Conservation (phyloP, 1,140 invertebrate species). For the Amyelois transitella region DNA sequence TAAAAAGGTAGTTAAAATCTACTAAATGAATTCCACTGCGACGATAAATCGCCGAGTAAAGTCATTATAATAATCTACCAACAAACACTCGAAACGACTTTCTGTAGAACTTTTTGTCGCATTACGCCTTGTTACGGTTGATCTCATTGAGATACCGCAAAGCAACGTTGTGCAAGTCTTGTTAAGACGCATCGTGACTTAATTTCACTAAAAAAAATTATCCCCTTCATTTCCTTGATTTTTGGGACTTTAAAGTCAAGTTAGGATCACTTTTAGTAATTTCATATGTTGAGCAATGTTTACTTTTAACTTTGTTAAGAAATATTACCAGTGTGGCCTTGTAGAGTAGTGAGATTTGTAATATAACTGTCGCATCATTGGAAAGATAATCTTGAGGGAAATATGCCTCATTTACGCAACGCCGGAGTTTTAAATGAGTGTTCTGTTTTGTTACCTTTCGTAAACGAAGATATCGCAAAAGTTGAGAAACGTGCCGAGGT, state of each 20-base stretch:
- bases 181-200: too few relatives aligned
- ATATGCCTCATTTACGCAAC: constrained; percentile 27
- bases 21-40: not conserved
- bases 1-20: too few relatives aligned
- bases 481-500: constrained; percentile 48
- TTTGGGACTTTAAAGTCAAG: too few relatives aligned
- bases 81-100: constrained; percentile 7
- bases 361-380: constrained; percentile 4
- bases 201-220: too few relatives aligned
- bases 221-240: too few relatives aligned
- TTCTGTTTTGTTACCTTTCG: constrained; percentile 42
- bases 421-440: constrained; percentile 22
- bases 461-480: constrained; percentile 55
- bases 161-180: too few relatives aligned
- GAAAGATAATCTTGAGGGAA: constrained; percentile 29
- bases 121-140: constrained; percentile 9
- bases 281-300: too few relatives aligned
- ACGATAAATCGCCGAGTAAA: not conserved
- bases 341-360: not conserved
- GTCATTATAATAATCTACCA: constrained; percentile 2
- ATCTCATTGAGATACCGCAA: constrained; percentile 12
- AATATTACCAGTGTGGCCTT: too few relatives aligned
- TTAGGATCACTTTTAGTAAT: too few relatives aligned
- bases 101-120: constrained; percentile 10
- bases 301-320: too few relatives aligned